These are phyloP conservation scores for Ctena decussata DNA, from an alignment of 2,888 invertebrate genomes.

Conservation along the genomic window DNA sequence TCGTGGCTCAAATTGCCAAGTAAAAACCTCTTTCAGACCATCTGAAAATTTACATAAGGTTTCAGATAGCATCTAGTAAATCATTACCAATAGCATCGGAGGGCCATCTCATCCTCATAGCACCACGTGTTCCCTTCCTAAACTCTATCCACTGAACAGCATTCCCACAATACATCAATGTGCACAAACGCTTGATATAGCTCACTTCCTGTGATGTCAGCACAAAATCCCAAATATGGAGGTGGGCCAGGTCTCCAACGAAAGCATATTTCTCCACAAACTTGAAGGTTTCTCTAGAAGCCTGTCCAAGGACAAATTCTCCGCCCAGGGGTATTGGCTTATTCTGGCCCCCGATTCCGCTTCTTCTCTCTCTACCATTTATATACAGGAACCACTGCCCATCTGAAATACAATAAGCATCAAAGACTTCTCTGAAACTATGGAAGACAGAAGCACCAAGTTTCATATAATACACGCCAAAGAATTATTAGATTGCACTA, in stretches of 20 bases:
- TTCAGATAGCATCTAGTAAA: no score
- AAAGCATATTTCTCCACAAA: constrained; percentile 79
- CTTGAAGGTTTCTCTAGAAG: constrained; percentile 64
- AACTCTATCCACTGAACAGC: constrained; percentile 87
- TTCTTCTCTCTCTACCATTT: constrained; percentile 61
- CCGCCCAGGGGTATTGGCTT: constrained; percentile 81
- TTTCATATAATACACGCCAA: no score
- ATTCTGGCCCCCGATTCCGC: constrained; percentile 70
- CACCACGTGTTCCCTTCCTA: constrained; percentile 85
- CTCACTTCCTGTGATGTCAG: constrained; percentile 70
- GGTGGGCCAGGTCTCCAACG: constrained; percentile 84
- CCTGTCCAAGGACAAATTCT: constrained; percentile 85
- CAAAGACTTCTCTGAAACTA: no score
- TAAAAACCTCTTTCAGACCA: no score
- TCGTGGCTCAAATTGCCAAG: no score
- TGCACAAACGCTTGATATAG: constrained; percentile 80
- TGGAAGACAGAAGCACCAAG: no score
- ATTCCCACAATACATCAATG: constrained; percentile 85
- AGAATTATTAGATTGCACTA: no score
- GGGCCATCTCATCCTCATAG: constrained; percentile 86
- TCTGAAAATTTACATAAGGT: no score
- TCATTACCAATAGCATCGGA: constrained; percentile 82
- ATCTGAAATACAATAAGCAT: constrained; percentile 71
- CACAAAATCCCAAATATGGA: constrained; percentile 86
- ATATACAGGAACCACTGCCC: constrained; percentile 74